Percentiles rank a stretch among this genome's conserved stretches.
These are phyloP conservation scores for Falco punctatus DNA, from an alignment of 2,113 vertebrate genomes.

Conservation along the genomic window DNA sequence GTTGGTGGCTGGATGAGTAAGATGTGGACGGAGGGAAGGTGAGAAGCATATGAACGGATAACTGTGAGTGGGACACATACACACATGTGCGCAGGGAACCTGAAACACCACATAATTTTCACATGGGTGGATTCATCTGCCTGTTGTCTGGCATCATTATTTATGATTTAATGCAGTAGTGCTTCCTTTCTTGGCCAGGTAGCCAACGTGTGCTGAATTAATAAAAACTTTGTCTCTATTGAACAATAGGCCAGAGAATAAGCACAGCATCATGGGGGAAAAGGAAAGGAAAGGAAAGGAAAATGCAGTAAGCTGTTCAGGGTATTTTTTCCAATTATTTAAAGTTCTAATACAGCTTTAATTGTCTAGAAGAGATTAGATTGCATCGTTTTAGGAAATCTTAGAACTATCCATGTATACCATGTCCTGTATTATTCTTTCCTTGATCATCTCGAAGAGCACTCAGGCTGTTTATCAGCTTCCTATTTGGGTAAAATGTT, in stretches of 20 bases:
- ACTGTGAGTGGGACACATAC: not conserved
- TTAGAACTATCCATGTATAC: not conserved
- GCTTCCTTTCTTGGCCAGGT: not conserved
- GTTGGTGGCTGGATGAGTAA: not conserved
- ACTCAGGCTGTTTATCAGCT: not conserved
- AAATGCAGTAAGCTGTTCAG: not conserved
- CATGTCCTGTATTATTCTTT: not conserved
- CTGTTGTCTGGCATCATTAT: not conserved
- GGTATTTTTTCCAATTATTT: not conserved
- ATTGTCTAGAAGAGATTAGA: not conserved
- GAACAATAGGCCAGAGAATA: not conserved
- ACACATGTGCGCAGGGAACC: not conserved
- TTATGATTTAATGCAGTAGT: not conserved
- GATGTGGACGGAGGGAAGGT: not conserved
- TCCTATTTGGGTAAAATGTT: not conserved
- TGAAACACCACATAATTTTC: not conserved
- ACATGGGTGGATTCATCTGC: accelerated
- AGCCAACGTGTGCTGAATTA: not conserved
- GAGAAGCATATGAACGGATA: not conserved
- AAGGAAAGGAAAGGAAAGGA: not conserved
- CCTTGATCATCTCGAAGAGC: not conserved
- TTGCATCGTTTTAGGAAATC: not conserved
- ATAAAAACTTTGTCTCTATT: not conserved
- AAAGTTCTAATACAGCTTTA: not conserved
- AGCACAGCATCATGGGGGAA: not conserved